These are phyloP conservation scores for Podarcis lilfordi DNA, from an alignment of 2,797 vertebrate species.

Conservation along the genomic window DNA sequence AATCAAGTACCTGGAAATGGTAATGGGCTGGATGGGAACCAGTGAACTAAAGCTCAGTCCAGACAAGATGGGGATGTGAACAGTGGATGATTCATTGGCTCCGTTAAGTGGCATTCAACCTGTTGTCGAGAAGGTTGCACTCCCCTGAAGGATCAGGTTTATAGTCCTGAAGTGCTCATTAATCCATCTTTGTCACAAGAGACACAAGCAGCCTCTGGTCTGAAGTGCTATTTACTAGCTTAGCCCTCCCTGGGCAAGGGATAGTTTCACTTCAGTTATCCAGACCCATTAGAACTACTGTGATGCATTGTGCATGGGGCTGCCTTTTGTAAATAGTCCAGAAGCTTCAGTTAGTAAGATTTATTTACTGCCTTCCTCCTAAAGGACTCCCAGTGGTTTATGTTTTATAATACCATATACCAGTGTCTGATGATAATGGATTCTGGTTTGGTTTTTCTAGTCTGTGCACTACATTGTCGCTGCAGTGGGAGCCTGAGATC, in stretches of 20 bases:
- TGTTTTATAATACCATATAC: neutral
- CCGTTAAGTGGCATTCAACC: neutral
- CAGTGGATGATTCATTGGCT: neutral
- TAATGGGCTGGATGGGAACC: neutral
- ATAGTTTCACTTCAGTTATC: neutral
- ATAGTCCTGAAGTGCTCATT: neutral
- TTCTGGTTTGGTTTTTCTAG: constrained; percentile 72
- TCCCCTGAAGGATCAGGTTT: neutral
- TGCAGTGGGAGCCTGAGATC: constrained; percentile 98
- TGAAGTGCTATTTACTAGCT: neutral
- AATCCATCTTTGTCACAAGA: neutral
- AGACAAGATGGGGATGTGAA: neutral
- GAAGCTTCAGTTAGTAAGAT: neutral
- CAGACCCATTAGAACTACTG: neutral
- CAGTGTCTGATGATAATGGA: neutral
- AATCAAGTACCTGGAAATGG: neutral
- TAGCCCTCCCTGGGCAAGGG: neutral
- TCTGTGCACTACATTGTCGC: constrained; percentile 94
- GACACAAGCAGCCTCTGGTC: neutral
- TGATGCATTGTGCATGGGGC: neutral
- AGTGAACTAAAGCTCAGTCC: neutral
- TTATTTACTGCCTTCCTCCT: neutral
- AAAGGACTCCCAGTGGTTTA: neutral
- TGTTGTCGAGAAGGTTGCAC: neutral
- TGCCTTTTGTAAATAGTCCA: neutral